These are phyloP conservation scores for Tauraco erythrolophus DNA, from an alignment of 2,113 vertebrate species.

Conservation along the genomic window DNA sequence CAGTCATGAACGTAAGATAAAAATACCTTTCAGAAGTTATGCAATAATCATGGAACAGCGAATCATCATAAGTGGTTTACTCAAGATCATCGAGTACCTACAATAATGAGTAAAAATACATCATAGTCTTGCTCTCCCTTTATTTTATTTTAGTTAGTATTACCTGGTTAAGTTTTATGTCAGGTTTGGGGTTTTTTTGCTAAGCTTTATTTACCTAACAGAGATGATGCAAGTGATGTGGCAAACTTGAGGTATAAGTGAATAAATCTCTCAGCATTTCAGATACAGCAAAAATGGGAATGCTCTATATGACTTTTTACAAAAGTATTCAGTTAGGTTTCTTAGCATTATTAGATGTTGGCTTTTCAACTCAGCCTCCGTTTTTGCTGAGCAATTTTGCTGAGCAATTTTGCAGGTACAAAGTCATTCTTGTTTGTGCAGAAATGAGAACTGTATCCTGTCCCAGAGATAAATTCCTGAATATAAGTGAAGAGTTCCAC, in stretches of 20 bases:
- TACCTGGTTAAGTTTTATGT: neutral
- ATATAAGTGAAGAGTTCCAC: neutral
- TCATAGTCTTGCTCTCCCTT: neutral
- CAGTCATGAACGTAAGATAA: neutral
- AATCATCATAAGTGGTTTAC: neutral
- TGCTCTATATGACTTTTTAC: neutral
- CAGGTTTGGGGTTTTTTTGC: neutral
- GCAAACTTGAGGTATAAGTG: neutral
- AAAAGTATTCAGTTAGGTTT: neutral
- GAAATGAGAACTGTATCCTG: neutral
- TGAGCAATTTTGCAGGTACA: neutral
- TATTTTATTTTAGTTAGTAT: neutral
- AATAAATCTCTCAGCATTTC: neutral
- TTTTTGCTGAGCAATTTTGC: neutral
- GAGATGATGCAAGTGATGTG: neutral
- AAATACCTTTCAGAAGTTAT: constrained; percentile 16
- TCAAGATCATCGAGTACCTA: neutral
- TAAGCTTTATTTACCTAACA: neutral
- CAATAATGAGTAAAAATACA: neutral
- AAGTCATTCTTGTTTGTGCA: neutral
- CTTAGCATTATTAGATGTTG: neutral
- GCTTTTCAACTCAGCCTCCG: neutral
- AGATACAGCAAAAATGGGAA: neutral
- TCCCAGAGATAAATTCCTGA: neutral
- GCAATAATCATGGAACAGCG: neutral